A percentile compares a stretch with the other conserved stretches of the same genome.
phyloP scores from a whole-genome alignment of 2,113 vertebrate species.

The Uria aalge region DNA sequence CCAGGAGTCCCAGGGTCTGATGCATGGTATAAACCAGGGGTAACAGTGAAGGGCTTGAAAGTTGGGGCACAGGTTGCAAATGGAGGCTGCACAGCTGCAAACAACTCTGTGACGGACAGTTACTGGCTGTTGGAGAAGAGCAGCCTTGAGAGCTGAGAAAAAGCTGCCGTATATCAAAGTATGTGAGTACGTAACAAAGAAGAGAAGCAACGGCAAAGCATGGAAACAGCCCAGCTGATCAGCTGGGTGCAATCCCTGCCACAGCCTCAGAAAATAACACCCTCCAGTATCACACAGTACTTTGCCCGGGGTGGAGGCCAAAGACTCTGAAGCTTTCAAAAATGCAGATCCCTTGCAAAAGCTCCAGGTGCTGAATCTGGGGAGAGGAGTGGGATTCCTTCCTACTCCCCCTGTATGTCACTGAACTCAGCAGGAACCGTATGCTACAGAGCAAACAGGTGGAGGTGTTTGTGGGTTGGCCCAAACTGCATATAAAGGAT shows the following conservation, averaged over 20 bases:
- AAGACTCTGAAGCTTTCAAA: not conserved
- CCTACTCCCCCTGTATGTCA: not conserved
- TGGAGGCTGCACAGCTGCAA: not conserved
- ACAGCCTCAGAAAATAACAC: not conserved
- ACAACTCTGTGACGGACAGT: not conserved
- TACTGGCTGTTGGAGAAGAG: not conserved
- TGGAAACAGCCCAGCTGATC: not conserved
- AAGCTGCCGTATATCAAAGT: not conserved
- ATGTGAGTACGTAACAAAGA: not conserved
- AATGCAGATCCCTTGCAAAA: not conserved
- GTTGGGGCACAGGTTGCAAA: not conserved
- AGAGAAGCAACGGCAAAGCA: not conserved
- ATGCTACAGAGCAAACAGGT: not conserved
- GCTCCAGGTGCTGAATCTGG: not conserved
- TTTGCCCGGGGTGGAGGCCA: not conserved
- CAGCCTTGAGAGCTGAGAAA: not conserved
- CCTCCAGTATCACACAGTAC: accelerated
- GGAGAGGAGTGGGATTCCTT: not conserved
- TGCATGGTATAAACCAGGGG: accelerated
- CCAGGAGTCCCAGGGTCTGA: not conserved
- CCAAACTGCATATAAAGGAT: not conserved
- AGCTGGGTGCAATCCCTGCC: not conserved
- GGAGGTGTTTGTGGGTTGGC: not conserved
- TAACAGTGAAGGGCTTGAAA: not conserved
- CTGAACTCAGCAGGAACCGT: not conserved